phyloP scores from a whole-genome alignment of 2,888 invertebrate genomes.

The Troglohyphantes excavatus region DNA sequence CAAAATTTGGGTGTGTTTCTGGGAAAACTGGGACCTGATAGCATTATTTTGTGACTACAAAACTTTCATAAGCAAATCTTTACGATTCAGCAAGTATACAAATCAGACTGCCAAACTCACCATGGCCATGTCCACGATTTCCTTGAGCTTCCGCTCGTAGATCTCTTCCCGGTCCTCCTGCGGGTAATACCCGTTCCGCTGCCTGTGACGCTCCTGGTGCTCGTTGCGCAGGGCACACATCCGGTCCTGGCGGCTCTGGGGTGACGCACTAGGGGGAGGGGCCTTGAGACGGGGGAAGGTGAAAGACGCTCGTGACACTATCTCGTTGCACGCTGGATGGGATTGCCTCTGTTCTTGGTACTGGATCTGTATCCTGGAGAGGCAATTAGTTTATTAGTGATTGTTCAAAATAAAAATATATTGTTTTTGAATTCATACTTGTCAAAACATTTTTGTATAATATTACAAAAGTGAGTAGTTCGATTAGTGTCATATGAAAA shows the following conservation, averaged over 20 bases:
- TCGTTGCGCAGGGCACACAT: constrained; percentile 84
- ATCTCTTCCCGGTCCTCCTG: constrained; percentile 84
- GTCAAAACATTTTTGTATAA: neutral
- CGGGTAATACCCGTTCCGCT: constrained; percentile 86
- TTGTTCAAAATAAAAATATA: neutral
- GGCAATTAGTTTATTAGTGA: neutral
- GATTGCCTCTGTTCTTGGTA: constrained; percentile 83
- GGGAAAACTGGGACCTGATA: too few relatives aligned
- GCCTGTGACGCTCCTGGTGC: constrained; percentile 86
- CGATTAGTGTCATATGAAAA: too few relatives aligned
- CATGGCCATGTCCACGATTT: constrained; percentile 60
- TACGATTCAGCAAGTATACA: neutral
- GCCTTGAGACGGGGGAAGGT: constrained; percentile 50
- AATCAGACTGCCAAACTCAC: constrained; percentile 11
- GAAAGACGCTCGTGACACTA: constrained; percentile 24
- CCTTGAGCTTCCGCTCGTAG: constrained; percentile 62
- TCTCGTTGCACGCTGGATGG: constrained; percentile 26
- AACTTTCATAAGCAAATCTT: too few relatives aligned
- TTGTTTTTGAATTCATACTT: too few relatives aligned
- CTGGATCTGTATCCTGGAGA: constrained; percentile 83
- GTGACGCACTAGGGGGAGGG: neutral
- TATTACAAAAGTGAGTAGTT: too few relatives aligned
- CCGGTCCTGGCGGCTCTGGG: constrained; percentile 82
- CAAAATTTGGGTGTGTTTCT: too few relatives aligned
- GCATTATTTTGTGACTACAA: too few relatives aligned